Evolutionary conservation across 2,888 invertebrate genomes (phyloP), one percentile per base, ranked within the genome.

Genomic region (Rhagium mordax): DNA sequence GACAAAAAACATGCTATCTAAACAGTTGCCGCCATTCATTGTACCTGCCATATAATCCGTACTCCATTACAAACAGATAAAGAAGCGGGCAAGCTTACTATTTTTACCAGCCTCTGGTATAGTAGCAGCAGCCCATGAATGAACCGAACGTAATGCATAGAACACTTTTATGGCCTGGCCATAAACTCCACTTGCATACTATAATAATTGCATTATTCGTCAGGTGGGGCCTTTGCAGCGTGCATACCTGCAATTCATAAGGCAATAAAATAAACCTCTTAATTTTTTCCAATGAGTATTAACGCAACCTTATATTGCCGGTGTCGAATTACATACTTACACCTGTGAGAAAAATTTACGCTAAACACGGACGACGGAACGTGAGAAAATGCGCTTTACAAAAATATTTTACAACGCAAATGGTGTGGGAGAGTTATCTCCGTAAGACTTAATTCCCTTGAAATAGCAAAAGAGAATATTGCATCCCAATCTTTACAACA

Each of bases 131-230:
- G 24, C 8, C 33, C 20, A 65, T 65, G 65, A 65, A 65, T 65
- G 65, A 65, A 55, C 29, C 18, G 53, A 64, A n/a, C 51, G 64
- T 18, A 51, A 16, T 47, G 41, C 47, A 47, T 49, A 49, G 48
- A 55, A 53, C 16, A 51, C 47, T 57, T 67, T 67, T 67, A 67
- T 53, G 47, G 47, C 47, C 21, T 53, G 67, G 57, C 13, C 41
- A 48, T 67, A 67, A 67, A 67, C 16, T 41, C 47, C 67, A 27
- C 67, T 67, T 67, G n/a, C 57, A 55, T 67, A 55, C 41, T 51
- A 57, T 55, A 67, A 66, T 67, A 67, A 67, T 67, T 67, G 67
- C 67, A 47, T 16, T 47, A 55, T 57, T 67, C 33, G 47, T 57
- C 47, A 57, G 67, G 61, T 61, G 61, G 47, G 20, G 55, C 27